Evolutionary conservation across 2,797 vertebrate species (phyloP).

Genomic region (Pantherophis vulpinus): DNA sequence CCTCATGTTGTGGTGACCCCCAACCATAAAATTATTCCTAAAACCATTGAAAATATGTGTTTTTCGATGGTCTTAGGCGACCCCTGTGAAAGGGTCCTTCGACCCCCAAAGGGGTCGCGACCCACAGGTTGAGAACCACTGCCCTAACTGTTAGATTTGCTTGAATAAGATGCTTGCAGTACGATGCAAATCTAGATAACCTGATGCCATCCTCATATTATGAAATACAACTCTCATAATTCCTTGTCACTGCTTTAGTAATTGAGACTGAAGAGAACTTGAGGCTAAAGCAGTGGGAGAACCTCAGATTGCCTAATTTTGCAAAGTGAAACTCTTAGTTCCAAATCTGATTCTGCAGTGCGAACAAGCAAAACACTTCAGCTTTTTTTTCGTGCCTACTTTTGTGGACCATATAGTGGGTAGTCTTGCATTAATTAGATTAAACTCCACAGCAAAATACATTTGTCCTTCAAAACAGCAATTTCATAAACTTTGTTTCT

Average conservation of each 20-base stretch:
- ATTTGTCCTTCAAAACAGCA: background rate
- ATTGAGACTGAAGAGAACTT: background rate
- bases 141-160: background rate
- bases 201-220: background rate
- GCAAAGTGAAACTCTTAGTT: background rate
- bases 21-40: no score
- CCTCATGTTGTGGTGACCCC: no score
- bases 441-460: background rate
- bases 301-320: background rate
- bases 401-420: background rate
- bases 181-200: background rate
- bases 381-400: background rate
- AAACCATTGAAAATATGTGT: no score
- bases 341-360: no score
- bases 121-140: no score
- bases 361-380: background rate
- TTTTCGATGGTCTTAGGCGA: no score
- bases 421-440: background rate
- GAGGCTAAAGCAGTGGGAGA: background rate
- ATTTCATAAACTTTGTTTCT: background rate
- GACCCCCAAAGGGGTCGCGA: no score
- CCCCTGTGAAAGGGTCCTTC: no score
- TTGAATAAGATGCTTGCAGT: background rate
- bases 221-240: background rate
- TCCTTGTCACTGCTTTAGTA: background rate